phyloP scores from a whole-genome alignment of 2,888 invertebrate species.

The Eupithecia vulgata region DNA sequence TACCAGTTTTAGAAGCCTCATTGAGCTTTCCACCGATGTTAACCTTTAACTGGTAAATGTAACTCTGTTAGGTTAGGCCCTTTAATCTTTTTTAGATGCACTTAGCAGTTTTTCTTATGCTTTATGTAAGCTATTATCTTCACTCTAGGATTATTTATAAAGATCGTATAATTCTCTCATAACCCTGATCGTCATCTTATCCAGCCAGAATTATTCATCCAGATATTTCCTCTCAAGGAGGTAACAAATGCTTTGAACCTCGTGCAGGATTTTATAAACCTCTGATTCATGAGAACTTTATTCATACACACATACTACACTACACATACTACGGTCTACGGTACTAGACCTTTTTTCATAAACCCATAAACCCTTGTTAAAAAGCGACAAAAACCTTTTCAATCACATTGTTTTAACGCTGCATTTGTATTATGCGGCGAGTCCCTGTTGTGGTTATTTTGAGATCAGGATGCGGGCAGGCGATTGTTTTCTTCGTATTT shows the following conservation, averaged over 20 bases:
- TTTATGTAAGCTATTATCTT: neutral
- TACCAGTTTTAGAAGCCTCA: neutral
- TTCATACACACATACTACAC: no score
- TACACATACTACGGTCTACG: no score
- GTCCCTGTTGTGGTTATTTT: conserved; percentile 33
- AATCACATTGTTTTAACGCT: conserved; percentile 1
- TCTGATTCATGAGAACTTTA: neutral
- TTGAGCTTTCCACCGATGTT: neutral
- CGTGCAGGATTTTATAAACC: neutral
- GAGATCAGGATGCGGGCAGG: conserved; percentile 42
- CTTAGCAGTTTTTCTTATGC: neutral
- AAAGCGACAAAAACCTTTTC: neutral
- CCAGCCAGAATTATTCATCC: neutral
- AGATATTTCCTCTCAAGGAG: neutral
- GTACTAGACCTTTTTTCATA: no score
- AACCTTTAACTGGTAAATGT: neutral
- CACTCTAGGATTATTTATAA: neutral
- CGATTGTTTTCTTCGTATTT: conserved; percentile 32
- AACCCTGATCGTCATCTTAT: neutral
- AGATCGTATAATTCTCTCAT: neutral
- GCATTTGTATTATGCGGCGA: neutral
- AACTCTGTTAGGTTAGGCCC: neutral
- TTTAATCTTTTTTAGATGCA: neutral
- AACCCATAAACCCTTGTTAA: neutral
- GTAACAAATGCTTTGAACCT: neutral